Percentiles rank a stretch among this genome's conserved stretches.
Conservation (phyloP, 53 echinoderm and acorn worm species). For the Actinopyga echinites region DNA sequence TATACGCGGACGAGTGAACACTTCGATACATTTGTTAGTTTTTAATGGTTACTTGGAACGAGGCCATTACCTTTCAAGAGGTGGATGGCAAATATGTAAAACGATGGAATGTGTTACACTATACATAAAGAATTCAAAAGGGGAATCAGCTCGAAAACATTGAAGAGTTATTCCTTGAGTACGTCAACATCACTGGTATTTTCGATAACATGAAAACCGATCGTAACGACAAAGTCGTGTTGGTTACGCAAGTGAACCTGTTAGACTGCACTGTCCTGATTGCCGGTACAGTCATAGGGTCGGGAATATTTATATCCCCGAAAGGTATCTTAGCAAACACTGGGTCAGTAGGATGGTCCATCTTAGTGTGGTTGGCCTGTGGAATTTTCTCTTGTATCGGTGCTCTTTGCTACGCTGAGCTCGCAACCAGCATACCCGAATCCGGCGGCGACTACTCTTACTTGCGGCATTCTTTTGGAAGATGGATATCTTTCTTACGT, state of each 20-base stretch:
- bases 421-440: slow-evolving; percentile 70
- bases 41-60: too few species aligned
- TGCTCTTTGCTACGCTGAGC: slow-evolving; percentile 81
- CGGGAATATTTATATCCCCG: slow-evolving; percentile 85
- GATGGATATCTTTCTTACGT: slow-evolving; percentile 65
- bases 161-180: too few species aligned
- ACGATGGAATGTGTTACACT: too few species aligned
- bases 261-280: slow-evolving; percentile 53
- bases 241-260: slow-evolving; percentile 54
- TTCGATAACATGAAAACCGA: neutral
- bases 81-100: too few species aligned
- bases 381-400: slow-evolving; percentile 73
- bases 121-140: too few species aligned
- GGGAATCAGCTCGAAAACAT: too few species aligned
- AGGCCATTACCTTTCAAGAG: too few species aligned
- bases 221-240: slow-evolving; percentile 23
- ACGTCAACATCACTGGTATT: too few species aligned
- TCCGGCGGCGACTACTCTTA: slow-evolving; percentile 83
- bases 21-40: too few species aligned
- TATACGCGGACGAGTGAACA: too few species aligned
- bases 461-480: slow-evolving; percentile 63
- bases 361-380: slow-evolving; percentile 71
- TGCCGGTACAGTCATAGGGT: slow-evolving; percentile 83
- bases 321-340: slow-evolving; percentile 71
- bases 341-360: slow-evolving; percentile 69